These are phyloP conservation scores for Lepus timidus DNA, from an alignment of 2,113 vertebrate species.

Conservation along the genomic window DNA sequence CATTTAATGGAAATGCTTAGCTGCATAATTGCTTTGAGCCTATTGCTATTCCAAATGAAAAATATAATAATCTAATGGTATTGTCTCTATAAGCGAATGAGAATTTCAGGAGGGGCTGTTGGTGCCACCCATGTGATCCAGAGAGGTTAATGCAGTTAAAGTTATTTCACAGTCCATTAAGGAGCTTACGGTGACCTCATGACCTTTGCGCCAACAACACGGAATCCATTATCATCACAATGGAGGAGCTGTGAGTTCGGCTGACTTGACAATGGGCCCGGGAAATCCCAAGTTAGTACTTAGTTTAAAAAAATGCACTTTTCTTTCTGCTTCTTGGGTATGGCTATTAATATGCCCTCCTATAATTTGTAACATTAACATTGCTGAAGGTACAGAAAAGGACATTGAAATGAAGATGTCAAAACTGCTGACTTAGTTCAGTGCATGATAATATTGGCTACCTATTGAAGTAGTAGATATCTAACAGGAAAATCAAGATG, in stretches of 20 bases:
- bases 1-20: slow-evolving; percentile 91
- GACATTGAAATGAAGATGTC: slow-evolving; percentile 92
- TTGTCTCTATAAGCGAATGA: slow-evolving; percentile 93
- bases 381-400: slow-evolving; percentile 94
- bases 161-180: slow-evolving; percentile 99
- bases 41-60: slow-evolving; percentile 91
- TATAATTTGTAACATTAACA: slow-evolving; percentile 95
- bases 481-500: slow-evolving; percentile 85
- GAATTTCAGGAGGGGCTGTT: slow-evolving; percentile 93
- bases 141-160: slow-evolving; percentile 99
- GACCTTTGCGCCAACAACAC: slow-evolving; percentile 98
- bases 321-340: slow-evolving; percentile 90
- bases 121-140: slow-evolving; percentile 95
- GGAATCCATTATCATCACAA: slow-evolving; percentile 99
- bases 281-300: slow-evolving; percentile 96
- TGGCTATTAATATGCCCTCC: slow-evolving; percentile 91
- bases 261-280: slow-evolving; percentile 91
- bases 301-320: slow-evolving; percentile 91
- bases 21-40: slow-evolving; percentile 92
- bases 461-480: slow-evolving; percentile 84
- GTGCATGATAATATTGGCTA: slow-evolving; percentile 85
- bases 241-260: slow-evolving; percentile 91
- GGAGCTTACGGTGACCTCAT: slow-evolving; percentile 98
- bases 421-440: slow-evolving; percentile 92
- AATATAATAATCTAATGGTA: slow-evolving; percentile 97